phyloP scores from a whole-genome alignment of 2,797 vertebrate genomes.

The Helarctos malayanus region DNA sequence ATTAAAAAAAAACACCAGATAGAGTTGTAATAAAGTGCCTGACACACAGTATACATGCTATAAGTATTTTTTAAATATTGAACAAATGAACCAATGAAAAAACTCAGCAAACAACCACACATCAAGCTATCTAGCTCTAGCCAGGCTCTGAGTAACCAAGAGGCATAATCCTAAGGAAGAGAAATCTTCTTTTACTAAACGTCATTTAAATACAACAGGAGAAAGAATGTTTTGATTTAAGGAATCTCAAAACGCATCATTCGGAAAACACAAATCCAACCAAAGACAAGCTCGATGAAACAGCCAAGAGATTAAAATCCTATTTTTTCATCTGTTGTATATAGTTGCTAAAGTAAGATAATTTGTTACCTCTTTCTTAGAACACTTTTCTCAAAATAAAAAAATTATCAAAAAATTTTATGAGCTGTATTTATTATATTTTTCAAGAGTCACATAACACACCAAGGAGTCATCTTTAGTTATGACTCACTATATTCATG shows the following conservation, averaged over 20 bases:
- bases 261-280: not conserved
- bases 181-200: not conserved
- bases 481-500: slow-evolving; percentile 20
- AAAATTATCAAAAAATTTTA: slow-evolving; percentile 51
- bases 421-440: slow-evolving; percentile 16
- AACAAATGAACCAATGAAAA: slow-evolving; percentile 32
- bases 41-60: not conserved
- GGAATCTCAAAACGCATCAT: slow-evolving; percentile 21
- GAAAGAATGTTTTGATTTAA: slow-evolving; percentile 59
- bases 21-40: slow-evolving; percentile 67
- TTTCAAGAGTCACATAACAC: slow-evolving; percentile 31
- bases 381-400: slow-evolving; percentile 60
- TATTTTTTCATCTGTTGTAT: not conserved
- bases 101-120: not conserved
- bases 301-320: slow-evolving; percentile 26
- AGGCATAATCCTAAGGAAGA: not conserved
- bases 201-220: not conserved
- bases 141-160: slow-evolving; percentile 7
- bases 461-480: slow-evolving; percentile 22
- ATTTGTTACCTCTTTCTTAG: slow-evolving; percentile 36
- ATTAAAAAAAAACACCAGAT: slow-evolving; percentile 60
- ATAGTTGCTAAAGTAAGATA: slow-evolving; percentile 23
- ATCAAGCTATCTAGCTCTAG: not conserved
- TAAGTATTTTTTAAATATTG: slow-evolving; percentile 16
- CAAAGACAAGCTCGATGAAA: slow-evolving; percentile 18